phyloP scores from a whole-genome alignment of 2,113 vertebrate genomes.

The Hipposideros armiger region DNA sequence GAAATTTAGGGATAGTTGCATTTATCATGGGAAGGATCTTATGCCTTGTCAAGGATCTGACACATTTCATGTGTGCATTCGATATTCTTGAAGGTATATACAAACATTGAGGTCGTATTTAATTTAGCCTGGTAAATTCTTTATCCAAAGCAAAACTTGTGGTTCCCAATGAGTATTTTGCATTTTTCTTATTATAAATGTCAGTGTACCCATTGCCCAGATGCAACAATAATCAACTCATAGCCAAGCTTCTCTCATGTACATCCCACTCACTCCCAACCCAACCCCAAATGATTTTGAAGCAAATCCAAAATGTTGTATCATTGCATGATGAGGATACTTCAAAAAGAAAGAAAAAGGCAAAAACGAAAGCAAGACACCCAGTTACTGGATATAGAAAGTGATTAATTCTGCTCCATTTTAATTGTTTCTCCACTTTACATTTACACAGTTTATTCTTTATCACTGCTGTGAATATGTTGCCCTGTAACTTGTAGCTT shows the following conservation, averaged over 20 bases:
- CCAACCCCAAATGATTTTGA: neutral
- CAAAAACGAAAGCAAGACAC: neutral
- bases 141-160: neutral
- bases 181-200: slow-evolving; percentile 11
- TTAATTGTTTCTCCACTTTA: neutral
- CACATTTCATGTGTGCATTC: fast-evolving
- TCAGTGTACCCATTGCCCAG: neutral
- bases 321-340: neutral
- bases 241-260: neutral
- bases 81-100: neutral
- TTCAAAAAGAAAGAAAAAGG: neutral
- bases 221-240: neutral
- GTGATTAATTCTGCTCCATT: neutral
- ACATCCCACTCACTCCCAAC: neutral
- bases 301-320: neutral
- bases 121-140: neutral
- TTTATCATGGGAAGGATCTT: neutral
- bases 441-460: neutral
- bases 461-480: neutral
- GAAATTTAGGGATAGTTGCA: neutral
- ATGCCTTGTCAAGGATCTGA: neutral
- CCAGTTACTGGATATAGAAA: neutral
- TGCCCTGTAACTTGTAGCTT: neutral
- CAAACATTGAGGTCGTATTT: neutral
- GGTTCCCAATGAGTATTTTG: neutral